These are phyloP conservation scores for Eubasilissa splendida DNA, from an alignment of 2,888 invertebrate species.

Conservation along the genomic window DNA sequence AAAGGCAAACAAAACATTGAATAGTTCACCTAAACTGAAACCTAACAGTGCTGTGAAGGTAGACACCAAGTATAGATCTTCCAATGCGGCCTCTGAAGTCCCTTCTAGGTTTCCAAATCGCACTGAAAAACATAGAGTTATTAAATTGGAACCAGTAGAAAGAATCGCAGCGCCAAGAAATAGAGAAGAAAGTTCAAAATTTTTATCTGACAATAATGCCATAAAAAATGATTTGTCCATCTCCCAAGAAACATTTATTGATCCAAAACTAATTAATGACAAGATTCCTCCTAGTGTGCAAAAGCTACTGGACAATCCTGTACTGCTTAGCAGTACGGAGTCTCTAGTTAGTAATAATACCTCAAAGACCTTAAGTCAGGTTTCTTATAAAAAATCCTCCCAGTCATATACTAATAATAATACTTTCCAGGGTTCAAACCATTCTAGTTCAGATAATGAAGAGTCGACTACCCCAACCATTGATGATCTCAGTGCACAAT, in stretches of 20 bases:
- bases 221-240: slow-evolving; percentile 50
- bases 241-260: slow-evolving; percentile 62
- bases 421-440: slow-evolving; percentile 61
- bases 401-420: slow-evolving; percentile 37
- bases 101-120: slow-evolving; percentile 48
- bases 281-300: slow-evolving; percentile 76
- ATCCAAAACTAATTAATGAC: slow-evolving; percentile 78
- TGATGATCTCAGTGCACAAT: slow-evolving; percentile 69
- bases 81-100: slow-evolving; percentile 21
- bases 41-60: slow-evolving; percentile 37
- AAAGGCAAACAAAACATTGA: slow-evolving; percentile 62
- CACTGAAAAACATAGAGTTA: slow-evolving; percentile 54
- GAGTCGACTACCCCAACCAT: slow-evolving; percentile 63
- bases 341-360: slow-evolving; percentile 71
- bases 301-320: slow-evolving; percentile 70
- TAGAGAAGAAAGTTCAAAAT: slow-evolving; percentile 52
- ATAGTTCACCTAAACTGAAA: slow-evolving; percentile 46
- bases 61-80: slow-evolving; percentile 37
- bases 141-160: slow-evolving; percentile 53
- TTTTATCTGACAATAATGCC: slow-evolving; percentile 37
- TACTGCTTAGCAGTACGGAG: slow-evolving; percentile 72
- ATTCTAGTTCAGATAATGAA: slow-evolving; percentile 63
- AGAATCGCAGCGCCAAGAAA: slow-evolving; percentile 56
- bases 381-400: slow-evolving; percentile 59
- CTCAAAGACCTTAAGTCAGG: slow-evolving; percentile 70